These are phyloP conservation scores for Elgaria multicarinata DNA, from an alignment of 2,113 vertebrate genomes.

Conservation along the genomic window DNA sequence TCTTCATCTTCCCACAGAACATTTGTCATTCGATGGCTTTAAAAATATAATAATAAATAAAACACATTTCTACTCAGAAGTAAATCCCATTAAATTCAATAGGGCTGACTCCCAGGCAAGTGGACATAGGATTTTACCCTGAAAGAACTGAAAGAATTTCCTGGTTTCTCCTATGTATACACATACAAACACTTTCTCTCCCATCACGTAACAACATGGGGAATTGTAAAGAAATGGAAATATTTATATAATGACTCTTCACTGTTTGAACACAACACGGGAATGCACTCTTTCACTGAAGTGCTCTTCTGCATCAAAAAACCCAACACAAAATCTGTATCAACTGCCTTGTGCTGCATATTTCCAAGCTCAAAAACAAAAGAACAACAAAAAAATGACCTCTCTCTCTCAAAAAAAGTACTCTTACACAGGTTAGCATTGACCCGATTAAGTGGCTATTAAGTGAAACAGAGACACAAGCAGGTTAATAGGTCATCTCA, in stretches of 20 bases:
- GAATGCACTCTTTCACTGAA: background rate
- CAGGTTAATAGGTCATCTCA: conserved; percentile 27
- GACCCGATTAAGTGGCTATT: conserved; percentile 37
- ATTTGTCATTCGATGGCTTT: too few species aligned
- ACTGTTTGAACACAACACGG: background rate
- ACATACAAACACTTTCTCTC: background rate
- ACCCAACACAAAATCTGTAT: background rate
- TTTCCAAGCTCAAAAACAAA: background rate
- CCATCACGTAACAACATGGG: background rate
- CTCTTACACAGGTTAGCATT: conserved; percentile 22
- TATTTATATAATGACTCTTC: background rate
- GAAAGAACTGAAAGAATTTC: background rate
- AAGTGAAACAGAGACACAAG: conserved; percentile 40
- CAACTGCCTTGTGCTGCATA: background rate
- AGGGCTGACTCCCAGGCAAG: background rate
- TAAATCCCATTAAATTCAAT: background rate
- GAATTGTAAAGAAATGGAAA: background rate
- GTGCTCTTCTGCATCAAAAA: background rate
- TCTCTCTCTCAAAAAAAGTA: background rate
- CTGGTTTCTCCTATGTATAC: background rate
- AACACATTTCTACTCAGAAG: background rate
- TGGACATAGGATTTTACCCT: too few species aligned
- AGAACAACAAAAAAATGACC: conserved; percentile 10
- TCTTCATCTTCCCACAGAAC: too few species aligned
- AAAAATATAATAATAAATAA: too few species aligned